A percentile compares a stretch with the other conserved stretches of the same genome.
These are phyloP conservation scores for Apomyelois bistriatella DNA, from an alignment of 2,888 invertebrate genomes.

Conservation along the genomic window DNA sequence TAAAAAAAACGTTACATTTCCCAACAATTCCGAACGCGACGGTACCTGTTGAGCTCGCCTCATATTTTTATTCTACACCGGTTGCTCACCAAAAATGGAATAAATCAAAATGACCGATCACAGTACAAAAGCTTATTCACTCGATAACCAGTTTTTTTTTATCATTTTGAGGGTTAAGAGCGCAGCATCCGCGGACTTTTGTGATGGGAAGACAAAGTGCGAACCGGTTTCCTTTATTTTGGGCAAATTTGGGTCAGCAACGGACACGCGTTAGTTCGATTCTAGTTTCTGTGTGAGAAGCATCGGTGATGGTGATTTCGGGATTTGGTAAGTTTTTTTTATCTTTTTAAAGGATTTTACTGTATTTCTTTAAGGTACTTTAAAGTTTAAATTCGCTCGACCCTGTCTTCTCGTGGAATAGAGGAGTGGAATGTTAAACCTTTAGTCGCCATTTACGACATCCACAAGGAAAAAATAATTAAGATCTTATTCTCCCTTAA, in stretches of 20 bases:
- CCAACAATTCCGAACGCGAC: constrained; percentile 37
- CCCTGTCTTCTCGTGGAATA: not conserved
- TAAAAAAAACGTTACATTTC: not conserved
- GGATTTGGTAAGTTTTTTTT: not conserved
- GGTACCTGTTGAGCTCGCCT: constrained; percentile 70
- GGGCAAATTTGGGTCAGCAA: constrained; percentile 69
- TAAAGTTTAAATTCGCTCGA: too few relatives aligned
- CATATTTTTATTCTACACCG: constrained; percentile 67
- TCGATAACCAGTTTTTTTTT: constrained; percentile 59
- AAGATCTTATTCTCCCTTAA: too few relatives aligned
- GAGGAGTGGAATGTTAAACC: too few relatives aligned
- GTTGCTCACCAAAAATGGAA: constrained; percentile 72
- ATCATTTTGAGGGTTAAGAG: constrained; percentile 44
- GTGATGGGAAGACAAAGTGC: constrained; percentile 66
- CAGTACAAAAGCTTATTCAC: constrained; percentile 69
- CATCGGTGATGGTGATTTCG: not conserved
- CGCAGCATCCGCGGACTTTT: constrained; percentile 75
- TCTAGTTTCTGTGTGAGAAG: constrained; percentile 32
- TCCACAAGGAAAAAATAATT: too few relatives aligned
- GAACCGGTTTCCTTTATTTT: constrained; percentile 65
- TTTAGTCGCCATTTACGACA: too few relatives aligned
- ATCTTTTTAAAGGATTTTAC: not conserved
- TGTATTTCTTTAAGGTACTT: not conserved
- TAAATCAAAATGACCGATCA: constrained; percentile 79
- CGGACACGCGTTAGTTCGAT: constrained; percentile 55